Evolutionary conservation across 2,113 vertebrate genomes (phyloP), one percentile per base, ranked within the genome.

Genomic region (Mungos mungo): DNA sequence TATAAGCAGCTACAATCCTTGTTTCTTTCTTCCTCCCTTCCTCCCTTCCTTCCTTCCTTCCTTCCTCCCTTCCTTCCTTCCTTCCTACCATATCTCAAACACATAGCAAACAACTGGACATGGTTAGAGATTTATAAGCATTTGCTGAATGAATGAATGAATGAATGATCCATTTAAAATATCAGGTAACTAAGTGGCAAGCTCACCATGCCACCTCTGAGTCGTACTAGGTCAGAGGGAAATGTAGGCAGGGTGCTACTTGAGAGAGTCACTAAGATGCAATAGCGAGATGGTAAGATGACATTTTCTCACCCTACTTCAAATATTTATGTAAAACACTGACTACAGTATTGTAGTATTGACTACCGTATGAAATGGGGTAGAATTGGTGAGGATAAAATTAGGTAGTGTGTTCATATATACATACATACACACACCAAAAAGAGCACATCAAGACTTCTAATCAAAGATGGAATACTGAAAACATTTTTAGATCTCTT

Each of bases 61-160:
- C 52, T 15, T 12, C 4, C 16, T 18, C 18, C 0, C 52, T 11
- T 54, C 1, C 52, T 18, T 5, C 1, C 16, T 7, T 23, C 3
- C 8, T 23, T 23, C 57, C 57, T 14, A 57, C 7, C 21, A 45
- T 19, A 87, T 68, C 6, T 87, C 35, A 25, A 80, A 92, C 41
- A 92, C 50, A 38, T 63, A n/a, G 63, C 38, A 71, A 72, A 72
- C 52, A 71, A 87, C 41, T 87, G n/a, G 16, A 72, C 19, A 80
- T 29, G 3, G 41, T 21, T 80, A 47, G 23, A 93, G 57, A 45
- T 82, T 88, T 9, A 66, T 66, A 96, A 45, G 72, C 12, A 31
- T 52, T 66, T 66, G 35, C 45, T 74, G 3, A 86, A 71, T 80
- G 52, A 88, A 45, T 72, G 50, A 71, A 47, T 71, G 63, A 25